Evolutionary conservation across 1,140 invertebrate genomes (phyloP).

Genomic region (Drosophila sp.): DNA sequence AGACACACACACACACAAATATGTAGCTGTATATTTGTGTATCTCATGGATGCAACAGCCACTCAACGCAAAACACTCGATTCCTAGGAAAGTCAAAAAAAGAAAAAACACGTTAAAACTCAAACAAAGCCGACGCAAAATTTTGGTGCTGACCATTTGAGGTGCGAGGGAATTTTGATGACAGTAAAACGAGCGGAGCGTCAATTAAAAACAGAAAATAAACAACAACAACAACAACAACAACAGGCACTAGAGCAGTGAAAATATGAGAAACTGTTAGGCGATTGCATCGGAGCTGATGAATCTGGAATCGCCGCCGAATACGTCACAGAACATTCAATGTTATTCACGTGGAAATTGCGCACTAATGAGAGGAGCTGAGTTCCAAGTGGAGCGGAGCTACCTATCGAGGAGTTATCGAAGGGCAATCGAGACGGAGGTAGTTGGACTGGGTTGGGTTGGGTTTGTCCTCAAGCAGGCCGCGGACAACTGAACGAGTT

Average conservation of each 20-base stretch:
- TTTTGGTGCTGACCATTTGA: constrained; percentile 44
- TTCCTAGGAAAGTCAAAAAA: constrained; percentile 20
- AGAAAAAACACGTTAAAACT: constrained; percentile 31
- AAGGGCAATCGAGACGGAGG: constrained; percentile 2
- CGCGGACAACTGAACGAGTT: constrained; percentile 49
- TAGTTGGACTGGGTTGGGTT: neutral
- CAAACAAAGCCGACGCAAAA: constrained; percentile 27
- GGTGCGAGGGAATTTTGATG: constrained; percentile 56
- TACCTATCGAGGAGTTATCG: constrained; percentile 2
- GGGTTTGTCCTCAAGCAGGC: constrained; percentile 9
- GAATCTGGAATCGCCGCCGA: constrained; percentile 48
- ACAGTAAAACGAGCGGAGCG: constrained; percentile 73
- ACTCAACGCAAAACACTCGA: constrained; percentile 26
- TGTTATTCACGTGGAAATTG: constrained; percentile 75
- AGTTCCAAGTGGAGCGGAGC: neutral
- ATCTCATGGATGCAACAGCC: constrained; percentile 16
- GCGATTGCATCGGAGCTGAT: constrained; percentile 50
- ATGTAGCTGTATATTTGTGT: neutral
- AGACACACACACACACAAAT: neutral
- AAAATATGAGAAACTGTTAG: constrained; percentile 45
- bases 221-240: constrained; percentile 16
- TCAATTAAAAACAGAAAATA: constrained; percentile 72
- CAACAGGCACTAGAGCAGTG: neutral
- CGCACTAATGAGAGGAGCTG: constrained; percentile 59
- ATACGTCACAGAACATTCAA: constrained; percentile 80